phyloP scores from a whole-genome alignment of 1,140 invertebrate species.

The Frieseomelitta varia region DNA sequence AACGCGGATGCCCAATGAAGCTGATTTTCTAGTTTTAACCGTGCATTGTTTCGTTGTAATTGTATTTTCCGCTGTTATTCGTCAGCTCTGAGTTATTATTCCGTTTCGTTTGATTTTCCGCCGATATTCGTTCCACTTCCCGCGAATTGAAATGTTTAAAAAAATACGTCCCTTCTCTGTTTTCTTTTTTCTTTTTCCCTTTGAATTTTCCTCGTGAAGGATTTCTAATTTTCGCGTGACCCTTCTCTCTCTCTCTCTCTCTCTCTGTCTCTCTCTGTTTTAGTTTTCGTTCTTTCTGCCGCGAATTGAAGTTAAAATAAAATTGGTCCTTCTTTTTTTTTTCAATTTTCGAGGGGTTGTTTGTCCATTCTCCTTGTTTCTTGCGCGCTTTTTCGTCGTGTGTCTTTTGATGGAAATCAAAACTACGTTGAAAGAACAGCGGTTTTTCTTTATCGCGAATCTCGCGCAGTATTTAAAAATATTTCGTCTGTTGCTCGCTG shows the following conservation, averaged over 20 bases:
- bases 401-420: background rate
- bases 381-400: background rate
- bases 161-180: too few relatives aligned
- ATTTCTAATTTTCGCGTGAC: too few relatives aligned
- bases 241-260: too few relatives aligned
- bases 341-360: background rate
- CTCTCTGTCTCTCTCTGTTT: too few relatives aligned
- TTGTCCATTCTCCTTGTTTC: background rate
- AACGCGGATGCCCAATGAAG: background rate
- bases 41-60: background rate
- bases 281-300: background rate
- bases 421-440: background rate
- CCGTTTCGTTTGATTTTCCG: background rate
- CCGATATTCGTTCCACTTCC: too few relatives aligned
- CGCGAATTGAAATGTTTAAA: too few relatives aligned
- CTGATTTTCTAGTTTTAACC: background rate
- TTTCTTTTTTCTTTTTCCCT: too few relatives aligned
- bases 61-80: background rate
- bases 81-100: background rate
- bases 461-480: background rate
- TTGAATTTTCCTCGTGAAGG: too few relatives aligned
- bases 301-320: background rate
- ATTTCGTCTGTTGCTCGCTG: background rate
- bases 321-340: background rate
- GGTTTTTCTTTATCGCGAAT: constrained; percentile 8